phyloP scores from a whole-genome alignment of 1,140 invertebrate species.

The Contarinia nasturtii region DNA sequence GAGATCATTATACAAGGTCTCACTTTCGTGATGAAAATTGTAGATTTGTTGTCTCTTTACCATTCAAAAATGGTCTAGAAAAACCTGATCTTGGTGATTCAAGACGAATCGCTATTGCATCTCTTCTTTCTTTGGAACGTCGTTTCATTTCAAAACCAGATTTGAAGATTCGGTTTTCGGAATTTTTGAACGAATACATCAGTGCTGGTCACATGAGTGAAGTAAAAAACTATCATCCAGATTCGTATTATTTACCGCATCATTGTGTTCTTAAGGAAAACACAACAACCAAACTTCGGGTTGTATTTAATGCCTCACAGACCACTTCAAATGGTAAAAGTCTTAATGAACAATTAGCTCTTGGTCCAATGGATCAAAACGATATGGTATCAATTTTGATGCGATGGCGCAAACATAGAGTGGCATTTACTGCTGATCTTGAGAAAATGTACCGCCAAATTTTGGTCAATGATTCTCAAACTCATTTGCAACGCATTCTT shows the following conservation, averaged over 20 bases:
- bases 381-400: constrained; percentile 7
- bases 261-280: constrained; percentile 9
- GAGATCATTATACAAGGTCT: too few species aligned
- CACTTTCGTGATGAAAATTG: too few species aligned
- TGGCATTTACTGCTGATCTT: constrained; percentile 9
- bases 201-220: constrained; percentile 13
- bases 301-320: constrained; percentile 22
- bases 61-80: too few species aligned
- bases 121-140: background rate
- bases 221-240: constrained; percentile 3
- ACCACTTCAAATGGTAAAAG: constrained; percentile 13
- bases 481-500: constrained; percentile 11
- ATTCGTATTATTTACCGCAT: constrained; percentile 9
- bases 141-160: background rate
- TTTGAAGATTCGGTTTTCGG: constrained; percentile 2
- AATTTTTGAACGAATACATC: constrained; percentile 16
- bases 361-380: constrained; percentile 13
- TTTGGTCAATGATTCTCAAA: constrained; percentile 6
- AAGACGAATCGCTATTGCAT: constrained; percentile 7
- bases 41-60: too few species aligned
- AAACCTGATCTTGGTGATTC: background rate
- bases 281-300: constrained; percentile 15
- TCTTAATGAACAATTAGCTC: constrained; percentile 18
- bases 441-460: constrained; percentile 14
- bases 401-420: constrained; percentile 7